Base-by-base conservation (phyloP, 2,888 invertebrate species). In the Falcaria lacertinaria region DNA sequence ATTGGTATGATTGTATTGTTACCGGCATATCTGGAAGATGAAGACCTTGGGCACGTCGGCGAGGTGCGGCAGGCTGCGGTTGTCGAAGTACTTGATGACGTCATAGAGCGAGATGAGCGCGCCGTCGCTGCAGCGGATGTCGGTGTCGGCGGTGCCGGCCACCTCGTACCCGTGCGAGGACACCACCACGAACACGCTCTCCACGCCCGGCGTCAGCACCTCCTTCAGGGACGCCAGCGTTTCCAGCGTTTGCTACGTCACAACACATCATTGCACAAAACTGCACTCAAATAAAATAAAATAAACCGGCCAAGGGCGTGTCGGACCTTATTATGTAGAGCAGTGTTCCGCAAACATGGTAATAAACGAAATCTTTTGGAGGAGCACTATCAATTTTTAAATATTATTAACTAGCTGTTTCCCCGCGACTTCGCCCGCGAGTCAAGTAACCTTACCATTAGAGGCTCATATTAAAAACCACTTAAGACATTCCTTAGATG, bases 11-110 rank as follows among this genome's bases (percentile, higher is more conserved):
- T 28, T 3, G 28, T 7, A 28, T 28, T 3, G 1, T 48, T 2
- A 86, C 92, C 93, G 90, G 76, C 94, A 94, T 53, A 91, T 91
- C 65, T 94, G 94, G 65, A 94, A 94, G 45, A 95, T 89, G 64
- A 94, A 93, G 43, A 95, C 91, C 80, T 94, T 94, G 15, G 94
- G 94, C 61, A 93, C 91, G 41, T 89, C 82, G 7, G 70, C 60
- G 46, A 94, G 80, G 42, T 71, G 65, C 0, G 84, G 83, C 67
- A 93, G 91, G 42, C 79, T 81, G 13, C 64, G 57, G 60, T 91
- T 90, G 61, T 89, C 90, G 74, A 94, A 94, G 57, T 89, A 82
- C 28, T 90, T 80, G 22, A 93, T 75, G 56, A 95, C 89, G 37
- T 89, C 79, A 15, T 85, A 79, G 22, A 90, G 87, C 46, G 89